Evolutionary conservation across 35 echinoderm and acorn worm genomes (phyloP), one percentile per base, ranked within the genome.

Genomic region (Lytechinus pictus): DNA sequence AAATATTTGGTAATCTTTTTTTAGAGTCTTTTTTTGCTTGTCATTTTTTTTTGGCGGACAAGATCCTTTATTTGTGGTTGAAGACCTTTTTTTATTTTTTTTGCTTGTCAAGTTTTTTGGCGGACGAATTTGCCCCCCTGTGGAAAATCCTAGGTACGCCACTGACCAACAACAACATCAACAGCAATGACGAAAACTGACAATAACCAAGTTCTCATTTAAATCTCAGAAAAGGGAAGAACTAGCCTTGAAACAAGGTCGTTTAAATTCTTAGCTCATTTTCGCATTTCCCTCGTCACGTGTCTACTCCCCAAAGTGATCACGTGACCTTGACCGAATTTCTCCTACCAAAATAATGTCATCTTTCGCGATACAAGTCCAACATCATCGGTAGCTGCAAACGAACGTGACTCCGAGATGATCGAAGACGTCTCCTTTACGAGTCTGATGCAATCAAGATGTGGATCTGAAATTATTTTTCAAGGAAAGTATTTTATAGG

Each of bases 281-380:
- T 79, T 16, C 66, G 16, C 66, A 24, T 79, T 19, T 79, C 66
- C 66, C 16, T 79, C 66, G 66, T 79, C 66, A 79, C 16, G 66
- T 24, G 66, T 24, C 16, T 79, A n/a, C 21, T 79, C 66, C 66
- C 66, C 66, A 24, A 24, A 79, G 66, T 7, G n/a, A 79, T 79
- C 66, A 24, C 66, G 21, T 79, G 66, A 79, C 66, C 66, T 24
- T 79, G 66, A 79, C 66, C 66, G 66, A 79, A 24, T 79, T 79
- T 79, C 66, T 79, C 66, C 4, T 79, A 79, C 66, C 66, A 79
- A 79, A 79, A 79, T 79, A 79, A 79, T 79, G 66, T 79, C 66
- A 79, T 79, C 66, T 79, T 79, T 79, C 66, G 66, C 66, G 21
- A 79, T 79, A 24, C 4, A 6, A 79, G 14, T 79, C 66, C 21